phyloP scores from a whole-genome alignment of 2,113 vertebrate species.

The Phoxinus phoxinus region DNA sequence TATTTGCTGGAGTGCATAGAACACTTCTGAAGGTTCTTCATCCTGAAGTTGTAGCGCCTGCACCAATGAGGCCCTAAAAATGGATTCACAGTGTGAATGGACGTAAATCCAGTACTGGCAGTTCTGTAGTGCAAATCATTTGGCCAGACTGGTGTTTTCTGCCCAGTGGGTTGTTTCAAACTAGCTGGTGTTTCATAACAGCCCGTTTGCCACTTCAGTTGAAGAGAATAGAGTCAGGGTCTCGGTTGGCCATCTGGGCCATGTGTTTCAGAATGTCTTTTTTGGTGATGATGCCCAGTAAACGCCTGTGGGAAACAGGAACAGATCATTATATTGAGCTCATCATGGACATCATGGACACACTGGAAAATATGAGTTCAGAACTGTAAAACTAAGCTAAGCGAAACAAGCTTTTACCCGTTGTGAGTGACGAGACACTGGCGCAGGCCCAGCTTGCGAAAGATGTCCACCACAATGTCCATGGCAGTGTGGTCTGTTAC shows the following conservation, averaged over 20 bases:
- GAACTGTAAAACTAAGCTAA: neutral
- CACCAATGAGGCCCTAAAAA: constrained; percentile 42
- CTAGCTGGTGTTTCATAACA: neutral
- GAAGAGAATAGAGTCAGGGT: constrained; percentile 87
- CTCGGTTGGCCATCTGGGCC: constrained; percentile 89
- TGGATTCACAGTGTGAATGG: constrained; percentile 55
- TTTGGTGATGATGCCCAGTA: constrained; percentile 90
- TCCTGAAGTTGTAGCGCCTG: neutral
- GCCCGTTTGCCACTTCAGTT: constrained; percentile 73
- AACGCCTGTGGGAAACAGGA: constrained; percentile 71
- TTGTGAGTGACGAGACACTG: constrained; percentile 90
- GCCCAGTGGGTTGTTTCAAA: constrained; percentile 10
- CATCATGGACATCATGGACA: neutral
- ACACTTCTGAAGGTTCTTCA: constrained; percentile 30
- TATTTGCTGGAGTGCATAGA: constrained; percentile 19
- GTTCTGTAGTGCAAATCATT: constrained; percentile 55
- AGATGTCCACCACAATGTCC: constrained; percentile 89
- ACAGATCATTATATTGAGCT: neutral
- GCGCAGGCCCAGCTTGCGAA: constrained; percentile 86
- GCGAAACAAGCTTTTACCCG: constrained; percentile 68
- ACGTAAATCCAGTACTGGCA: constrained; percentile 32
- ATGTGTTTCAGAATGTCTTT: constrained; percentile 90
- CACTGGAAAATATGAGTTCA: neutral
- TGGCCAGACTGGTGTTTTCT: constrained; percentile 32
- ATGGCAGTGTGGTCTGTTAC: constrained; percentile 88